These are phyloP conservation scores for Diadophis punctatus DNA, from an alignment of 2,113 vertebrate genomes.

Conservation along the genomic window DNA sequence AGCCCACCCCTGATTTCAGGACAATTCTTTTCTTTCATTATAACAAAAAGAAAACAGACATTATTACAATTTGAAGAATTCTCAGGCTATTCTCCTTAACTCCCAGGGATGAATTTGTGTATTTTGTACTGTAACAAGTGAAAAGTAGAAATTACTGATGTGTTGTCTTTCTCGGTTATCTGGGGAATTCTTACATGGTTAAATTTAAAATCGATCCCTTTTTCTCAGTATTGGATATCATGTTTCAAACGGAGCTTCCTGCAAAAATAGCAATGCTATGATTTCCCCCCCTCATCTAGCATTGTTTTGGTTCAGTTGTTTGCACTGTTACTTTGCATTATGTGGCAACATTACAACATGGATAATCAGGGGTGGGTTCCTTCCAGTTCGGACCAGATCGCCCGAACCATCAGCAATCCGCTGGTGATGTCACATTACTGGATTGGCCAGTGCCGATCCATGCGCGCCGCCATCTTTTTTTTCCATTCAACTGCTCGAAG, in stretches of 20 bases:
- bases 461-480: no score
- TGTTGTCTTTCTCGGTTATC: not conserved
- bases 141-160: not conserved
- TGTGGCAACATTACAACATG: not conserved
- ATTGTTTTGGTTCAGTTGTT: not conserved
- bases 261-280: not conserved
- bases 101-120: not conserved
- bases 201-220: not conserved
- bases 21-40: not conserved
- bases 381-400: no score
- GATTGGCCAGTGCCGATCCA: no score
- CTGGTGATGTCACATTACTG: no score
- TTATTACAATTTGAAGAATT: not conserved
- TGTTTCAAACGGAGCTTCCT: not conserved
- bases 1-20: no score
- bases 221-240: not conserved
- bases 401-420: no score
- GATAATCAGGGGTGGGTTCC: no score
- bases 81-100: not conserved
- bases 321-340: not conserved
- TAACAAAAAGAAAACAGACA: not conserved
- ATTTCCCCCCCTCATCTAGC: not conserved
- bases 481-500: no score
- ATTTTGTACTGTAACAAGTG: not conserved
- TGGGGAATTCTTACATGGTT: not conserved